Evolutionary conservation across 2,113 vertebrate species (phyloP).

Genomic region (Cyphotilapia sp.): DNA sequence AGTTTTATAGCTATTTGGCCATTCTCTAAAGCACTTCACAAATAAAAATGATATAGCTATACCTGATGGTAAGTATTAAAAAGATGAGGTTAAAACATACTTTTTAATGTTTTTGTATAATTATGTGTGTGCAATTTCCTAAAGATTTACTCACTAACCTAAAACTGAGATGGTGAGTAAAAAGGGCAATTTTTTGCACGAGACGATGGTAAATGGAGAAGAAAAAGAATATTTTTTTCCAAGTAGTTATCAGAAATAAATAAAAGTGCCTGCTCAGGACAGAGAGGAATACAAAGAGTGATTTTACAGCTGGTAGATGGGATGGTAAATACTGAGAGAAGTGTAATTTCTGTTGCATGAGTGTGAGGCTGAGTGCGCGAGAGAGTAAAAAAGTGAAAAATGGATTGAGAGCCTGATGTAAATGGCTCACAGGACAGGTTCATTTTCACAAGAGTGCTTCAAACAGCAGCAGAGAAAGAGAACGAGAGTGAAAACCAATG

Average conservation of each 20-base stretch:
- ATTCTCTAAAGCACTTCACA: background rate
- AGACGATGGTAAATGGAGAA: background rate
- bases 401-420: constrained; percentile 23
- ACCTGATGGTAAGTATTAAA: background rate
- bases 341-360: constrained; percentile 12
- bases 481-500: background rate
- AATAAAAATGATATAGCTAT: background rate
- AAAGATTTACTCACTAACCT: background rate
- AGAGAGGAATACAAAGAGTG: background rate
- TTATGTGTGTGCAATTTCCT: background rate
- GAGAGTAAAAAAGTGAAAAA: constrained; percentile 6
- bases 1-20: background rate
- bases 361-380: background rate
- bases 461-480: background rate
- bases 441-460: constrained; percentile 34
- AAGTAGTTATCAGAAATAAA: background rate
- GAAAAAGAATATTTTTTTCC: background rate
- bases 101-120: background rate
- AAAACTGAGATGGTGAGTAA: background rate
- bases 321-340: background rate
- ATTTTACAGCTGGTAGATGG: background rate
- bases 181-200: background rate
- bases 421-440: constrained; percentile 21
- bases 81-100: background rate
- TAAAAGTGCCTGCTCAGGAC: background rate